Evolutionary conservation across 37 sponge, comb jelly and placozoan species (phyloP).

Genomic region (Tethya wilhelma): DNA sequence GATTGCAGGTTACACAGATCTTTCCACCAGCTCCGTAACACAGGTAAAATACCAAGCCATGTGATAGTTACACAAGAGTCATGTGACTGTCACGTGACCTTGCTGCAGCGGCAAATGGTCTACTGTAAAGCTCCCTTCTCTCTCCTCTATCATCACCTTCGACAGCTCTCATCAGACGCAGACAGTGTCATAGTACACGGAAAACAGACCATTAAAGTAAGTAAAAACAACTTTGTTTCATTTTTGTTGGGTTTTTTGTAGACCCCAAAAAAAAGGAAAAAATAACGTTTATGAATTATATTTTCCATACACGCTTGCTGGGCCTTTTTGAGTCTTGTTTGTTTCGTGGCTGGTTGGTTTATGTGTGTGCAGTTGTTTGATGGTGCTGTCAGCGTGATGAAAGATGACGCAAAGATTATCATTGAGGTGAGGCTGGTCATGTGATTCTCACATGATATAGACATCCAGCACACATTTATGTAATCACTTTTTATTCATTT

Average conservation of each 20-base stretch:
- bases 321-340: neutral
- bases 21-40: constrained; percentile 76
- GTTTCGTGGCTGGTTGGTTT: neutral
- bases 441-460: neutral
- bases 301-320: neutral
- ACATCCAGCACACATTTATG: neutral
- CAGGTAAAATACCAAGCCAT: constrained; percentile 46
- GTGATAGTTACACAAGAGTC: neutral
- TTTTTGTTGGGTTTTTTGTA: no score
- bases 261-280: no score
- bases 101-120: constrained; percentile 68
- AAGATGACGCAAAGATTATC: constrained; percentile 48
- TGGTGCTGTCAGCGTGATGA: constrained; percentile 56
- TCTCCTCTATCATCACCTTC: constrained; percentile 68
- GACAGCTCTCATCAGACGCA: constrained; percentile 71
- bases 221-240: no score
- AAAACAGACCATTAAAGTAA: constrained; percentile 48
- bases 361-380: constrained; percentile 63
- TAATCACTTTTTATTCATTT: neutral
- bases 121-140: constrained; percentile 74
- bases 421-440: constrained; percentile 46
- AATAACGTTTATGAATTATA: no score
- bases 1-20: constrained; percentile 83
- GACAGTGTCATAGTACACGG: constrained; percentile 45
- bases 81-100: neutral